phyloP scores from a whole-genome alignment of 2,888 invertebrate genomes.

The Drosophila niveifrons region DNA sequence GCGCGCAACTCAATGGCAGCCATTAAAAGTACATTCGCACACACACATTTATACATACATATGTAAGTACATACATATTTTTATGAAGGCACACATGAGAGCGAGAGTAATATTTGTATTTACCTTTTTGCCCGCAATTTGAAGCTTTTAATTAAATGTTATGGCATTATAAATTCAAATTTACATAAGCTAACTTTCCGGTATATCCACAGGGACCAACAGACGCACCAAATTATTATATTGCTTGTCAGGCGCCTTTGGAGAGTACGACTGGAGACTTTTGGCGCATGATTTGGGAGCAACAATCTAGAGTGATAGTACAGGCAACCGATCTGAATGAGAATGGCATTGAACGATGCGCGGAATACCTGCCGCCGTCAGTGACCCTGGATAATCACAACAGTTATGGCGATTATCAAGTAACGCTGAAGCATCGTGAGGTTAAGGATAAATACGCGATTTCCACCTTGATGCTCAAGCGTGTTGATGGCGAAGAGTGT shows the following conservation, averaged over 20 bases:
- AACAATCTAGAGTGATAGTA: constrained; percentile 94
- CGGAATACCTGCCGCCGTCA: constrained; percentile 95
- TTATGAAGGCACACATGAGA: constrained; percentile 6
- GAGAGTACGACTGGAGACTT: constrained; percentile 94
- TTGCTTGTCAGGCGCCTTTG: constrained; percentile 96
- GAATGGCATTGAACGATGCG: constrained; percentile 95
- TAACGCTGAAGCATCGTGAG: constrained; percentile 93
- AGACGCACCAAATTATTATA: constrained; percentile 93
- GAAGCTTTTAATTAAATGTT: constrained; percentile 62
- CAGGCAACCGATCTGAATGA: constrained; percentile 96
- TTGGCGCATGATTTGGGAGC: constrained; percentile 99
- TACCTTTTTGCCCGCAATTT: constrained; percentile 21
- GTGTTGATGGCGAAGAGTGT: constrained; percentile 92
- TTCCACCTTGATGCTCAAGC: constrained; percentile 93
- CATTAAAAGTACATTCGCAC: constrained; percentile 43
- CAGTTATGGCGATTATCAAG: constrained; percentile 94
- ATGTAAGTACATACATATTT: constrained; percentile 5
- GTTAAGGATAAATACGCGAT: constrained; percentile 96
- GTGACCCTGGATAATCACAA: constrained; percentile 96
- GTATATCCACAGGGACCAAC: constrained; percentile 91
- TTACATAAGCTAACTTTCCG: background rate
- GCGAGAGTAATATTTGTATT: constrained; percentile 7
- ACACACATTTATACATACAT: constrained; percentile 7
- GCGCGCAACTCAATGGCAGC: constrained; percentile 43
- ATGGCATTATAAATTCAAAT: constrained; percentile 49